phyloP scores from a whole-genome alignment of 2,797 vertebrate species.

The Rhinella marina region DNA sequence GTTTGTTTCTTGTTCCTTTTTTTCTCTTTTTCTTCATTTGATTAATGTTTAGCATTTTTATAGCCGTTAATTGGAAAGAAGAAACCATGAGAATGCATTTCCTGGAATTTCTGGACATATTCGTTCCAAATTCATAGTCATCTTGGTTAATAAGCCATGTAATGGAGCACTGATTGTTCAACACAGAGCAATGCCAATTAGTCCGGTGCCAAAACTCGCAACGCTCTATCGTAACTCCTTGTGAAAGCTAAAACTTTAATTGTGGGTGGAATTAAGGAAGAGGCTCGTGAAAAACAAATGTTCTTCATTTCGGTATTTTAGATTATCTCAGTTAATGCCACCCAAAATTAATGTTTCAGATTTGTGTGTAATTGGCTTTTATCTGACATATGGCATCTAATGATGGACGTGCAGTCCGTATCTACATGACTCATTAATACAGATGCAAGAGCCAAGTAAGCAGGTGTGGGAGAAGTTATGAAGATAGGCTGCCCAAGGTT shows the following conservation, averaged over 20 bases:
- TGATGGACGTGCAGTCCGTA: neutral
- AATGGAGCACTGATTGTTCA: slow-evolving; percentile 16
- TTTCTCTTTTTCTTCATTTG: slow-evolving; percentile 28
- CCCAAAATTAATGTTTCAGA: neutral
- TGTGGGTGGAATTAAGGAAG: neutral
- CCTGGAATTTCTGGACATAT: slow-evolving; percentile 20
- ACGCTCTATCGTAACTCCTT: slow-evolving; percentile 1
- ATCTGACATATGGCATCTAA: neutral
- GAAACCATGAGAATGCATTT: slow-evolving; percentile 20
- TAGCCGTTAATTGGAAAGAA: slow-evolving; percentile 34
- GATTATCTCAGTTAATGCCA: neutral
- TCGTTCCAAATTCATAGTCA: neutral
- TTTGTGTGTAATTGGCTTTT: neutral
- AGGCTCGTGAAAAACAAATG: neutral
- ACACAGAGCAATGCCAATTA: neutral
- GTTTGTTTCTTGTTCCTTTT: slow-evolving; percentile 30
- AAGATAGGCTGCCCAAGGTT: neutral
- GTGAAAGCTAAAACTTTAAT: slow-evolving; percentile 14
- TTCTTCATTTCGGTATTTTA: neutral
- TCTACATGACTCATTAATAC: neutral
- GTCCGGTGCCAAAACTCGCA: neutral
- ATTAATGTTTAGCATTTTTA: slow-evolving; percentile 44
- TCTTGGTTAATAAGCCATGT: slow-evolving; percentile 20
- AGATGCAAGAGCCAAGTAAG: neutral
- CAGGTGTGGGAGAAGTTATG: neutral